These are phyloP conservation scores for Pectinophora gossypiella DNA, from an alignment of 1,140 invertebrate genomes.

Conservation along the genomic window DNA sequence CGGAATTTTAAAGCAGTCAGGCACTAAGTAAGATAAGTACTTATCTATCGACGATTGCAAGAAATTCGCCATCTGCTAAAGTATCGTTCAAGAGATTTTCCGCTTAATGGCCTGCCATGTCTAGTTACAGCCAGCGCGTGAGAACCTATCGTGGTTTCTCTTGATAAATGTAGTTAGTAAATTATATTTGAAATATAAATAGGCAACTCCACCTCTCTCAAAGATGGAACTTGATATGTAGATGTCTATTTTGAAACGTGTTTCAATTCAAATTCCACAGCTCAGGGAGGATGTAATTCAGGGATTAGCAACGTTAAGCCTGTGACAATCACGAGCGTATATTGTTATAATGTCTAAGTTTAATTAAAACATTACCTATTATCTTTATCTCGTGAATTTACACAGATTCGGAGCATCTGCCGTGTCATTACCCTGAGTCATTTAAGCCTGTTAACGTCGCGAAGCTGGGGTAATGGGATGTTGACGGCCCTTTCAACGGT, in stretches of 20 bases:
- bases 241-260: no score
- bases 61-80: no score
- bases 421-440: conserved; percentile 60
- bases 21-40: no score
- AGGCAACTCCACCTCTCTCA: not conserved
- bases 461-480: conserved; percentile 46
- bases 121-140: conserved; percentile 8
- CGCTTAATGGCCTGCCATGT: not conserved
- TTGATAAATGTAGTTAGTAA: not conserved
- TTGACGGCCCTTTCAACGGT: conserved; percentile 42
- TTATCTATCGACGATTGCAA: no score
- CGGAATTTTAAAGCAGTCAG: no score
- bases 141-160: conserved; percentile 11
- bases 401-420: conserved; percentile 57
- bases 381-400: conserved; percentile 36
- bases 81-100: conserved; percentile 2
- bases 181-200: not conserved
- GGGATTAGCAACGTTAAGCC: not conserved
- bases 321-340: not conserved
- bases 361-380: not conserved
- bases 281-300: no score
- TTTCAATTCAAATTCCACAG: no score
- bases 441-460: conserved; percentile 61
- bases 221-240: no score
- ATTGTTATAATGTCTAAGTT: not conserved